phyloP scores from a whole-genome alignment of 2,113 vertebrate genomes.

The Irena cyanogastra region DNA sequence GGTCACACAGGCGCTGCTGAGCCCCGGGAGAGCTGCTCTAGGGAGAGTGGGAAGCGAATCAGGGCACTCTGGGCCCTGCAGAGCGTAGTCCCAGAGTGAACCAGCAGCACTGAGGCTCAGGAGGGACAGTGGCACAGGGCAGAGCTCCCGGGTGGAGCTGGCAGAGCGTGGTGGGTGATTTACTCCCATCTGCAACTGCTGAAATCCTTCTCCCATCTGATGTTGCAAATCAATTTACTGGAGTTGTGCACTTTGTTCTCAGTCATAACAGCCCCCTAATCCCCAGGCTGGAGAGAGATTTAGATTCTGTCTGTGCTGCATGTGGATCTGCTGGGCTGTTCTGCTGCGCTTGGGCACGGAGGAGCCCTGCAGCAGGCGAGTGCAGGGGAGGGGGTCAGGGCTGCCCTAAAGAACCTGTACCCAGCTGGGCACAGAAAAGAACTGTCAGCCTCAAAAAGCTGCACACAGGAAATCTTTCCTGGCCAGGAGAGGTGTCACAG shows the following conservation, averaged over 20 bases:
- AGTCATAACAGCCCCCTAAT: conserved; percentile 3
- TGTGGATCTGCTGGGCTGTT: background rate
- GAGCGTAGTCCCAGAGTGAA: rapidly evolving
- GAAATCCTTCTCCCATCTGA: background rate
- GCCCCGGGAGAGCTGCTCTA: background rate
- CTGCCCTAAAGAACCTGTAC: background rate
- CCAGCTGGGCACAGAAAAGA: background rate
- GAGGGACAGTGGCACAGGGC: background rate
- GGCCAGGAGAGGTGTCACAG: background rate
- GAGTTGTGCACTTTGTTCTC: conserved; percentile 33
- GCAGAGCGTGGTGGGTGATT: background rate
- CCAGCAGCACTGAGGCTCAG: background rate
- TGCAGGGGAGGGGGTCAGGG: background rate
- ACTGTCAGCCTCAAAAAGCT: background rate
- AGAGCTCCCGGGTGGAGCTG: background rate
- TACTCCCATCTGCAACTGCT: background rate
- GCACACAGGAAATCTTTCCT: background rate
- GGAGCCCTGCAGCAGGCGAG: background rate
- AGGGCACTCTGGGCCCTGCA: background rate
- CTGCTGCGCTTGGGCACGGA: rapidly evolving
- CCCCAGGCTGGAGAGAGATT: conserved; percentile 18
- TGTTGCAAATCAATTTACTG: background rate
- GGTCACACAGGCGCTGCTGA: rapidly evolving
- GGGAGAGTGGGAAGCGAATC: rapidly evolving
- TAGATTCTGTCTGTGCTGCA: background rate